Base-by-base conservation (phyloP, 2,888 invertebrate species). In the Orthosia gracilis region DNA sequence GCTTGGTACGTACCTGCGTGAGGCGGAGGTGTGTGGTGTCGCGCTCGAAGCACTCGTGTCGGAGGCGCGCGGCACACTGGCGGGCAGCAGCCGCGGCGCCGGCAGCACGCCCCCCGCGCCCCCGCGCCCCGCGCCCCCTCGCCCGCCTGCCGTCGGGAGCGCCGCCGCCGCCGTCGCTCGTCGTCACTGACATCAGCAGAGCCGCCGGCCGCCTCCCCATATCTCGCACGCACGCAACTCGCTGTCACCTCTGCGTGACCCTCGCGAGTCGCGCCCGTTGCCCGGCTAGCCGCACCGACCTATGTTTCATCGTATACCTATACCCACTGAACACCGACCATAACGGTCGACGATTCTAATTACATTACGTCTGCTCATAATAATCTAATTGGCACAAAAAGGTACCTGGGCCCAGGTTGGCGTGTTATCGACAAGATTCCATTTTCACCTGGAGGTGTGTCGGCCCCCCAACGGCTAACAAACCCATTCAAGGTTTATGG, bases 31-130 rank as follows among this genome's bases (percentile, higher is more conserved):
- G 88, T 87, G 87, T 88, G 89, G 82, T 87, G 88, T 83, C 90
- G 91, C 94, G 92, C 90, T 92, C 90, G 93, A 89, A 92, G 89
- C 94, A 92, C 91, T 94, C 95, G 94, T 91, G 93, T 92, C 95
- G 94, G 93, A 91, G 95, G 95, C 96, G 95, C 96, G 96, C 96
- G 95, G 95, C 95, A 89, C 92, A 95, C 95, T 95, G 94, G 93
- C 94, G 89, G 89, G 91, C 91, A 91, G 93, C 94, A 92, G 92
- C 91, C 91, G 82, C 83, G 92, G 91, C 92, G 92, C 92, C 84
- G 93, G 92, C 94, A 94, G 94, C 94, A 93, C 92, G 90, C 89
- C 91, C 92, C 87, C 92, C 92, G 89, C 71, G 71, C 72, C 71
- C 92, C 91, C 93, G 91, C 92, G 93, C 94, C 91, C 95, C 94